phyloP scores from a whole-genome alignment of 1,140 invertebrate species.

The Hestina assimilis region DNA sequence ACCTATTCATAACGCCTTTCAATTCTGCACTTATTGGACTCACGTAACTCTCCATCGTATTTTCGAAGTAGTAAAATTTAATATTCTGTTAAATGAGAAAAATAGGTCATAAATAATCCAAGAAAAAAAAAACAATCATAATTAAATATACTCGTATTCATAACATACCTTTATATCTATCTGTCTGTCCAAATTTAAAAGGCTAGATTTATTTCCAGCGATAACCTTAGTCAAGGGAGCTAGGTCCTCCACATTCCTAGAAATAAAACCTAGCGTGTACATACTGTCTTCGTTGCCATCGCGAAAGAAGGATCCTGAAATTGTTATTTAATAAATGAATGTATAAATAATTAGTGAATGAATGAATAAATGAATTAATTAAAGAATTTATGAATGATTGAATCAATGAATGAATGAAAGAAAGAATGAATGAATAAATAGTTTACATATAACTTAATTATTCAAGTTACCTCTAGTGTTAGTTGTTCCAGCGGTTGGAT shows the following conservation, averaged over 20 bases:
- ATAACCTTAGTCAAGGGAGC: conserved; percentile 51
- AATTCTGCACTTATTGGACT: conserved; percentile 86
- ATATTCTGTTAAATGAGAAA: conserved; percentile 75
- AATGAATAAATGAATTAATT: no score
- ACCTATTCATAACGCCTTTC: conserved; percentile 80
- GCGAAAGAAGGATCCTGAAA: conserved; percentile 35
- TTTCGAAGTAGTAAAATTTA: conserved; percentile 89
- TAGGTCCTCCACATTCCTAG: conserved; percentile 58
- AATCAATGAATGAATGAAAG: no score
- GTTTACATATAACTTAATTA: no score
- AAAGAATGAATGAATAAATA: no score
- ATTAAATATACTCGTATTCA: no score
- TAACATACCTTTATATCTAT: conserved; percentile 49
- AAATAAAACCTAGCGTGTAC: conserved; percentile 60
- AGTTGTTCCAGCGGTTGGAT: conserved; percentile 85
- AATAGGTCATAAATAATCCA: not conserved
- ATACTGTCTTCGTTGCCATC: conserved; percentile 50
- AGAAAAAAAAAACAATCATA: no score
- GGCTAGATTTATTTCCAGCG: conserved; percentile 46
- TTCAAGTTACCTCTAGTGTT: conserved; percentile 60
- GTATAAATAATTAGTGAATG: no score
- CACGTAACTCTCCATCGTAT: conserved; percentile 81
- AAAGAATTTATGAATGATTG: no score
- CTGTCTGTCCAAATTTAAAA: conserved; percentile 46
- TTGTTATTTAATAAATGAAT: no score